Conservation (phyloP, 2,888 invertebrate species). For the Quadriops clusia region DNA sequence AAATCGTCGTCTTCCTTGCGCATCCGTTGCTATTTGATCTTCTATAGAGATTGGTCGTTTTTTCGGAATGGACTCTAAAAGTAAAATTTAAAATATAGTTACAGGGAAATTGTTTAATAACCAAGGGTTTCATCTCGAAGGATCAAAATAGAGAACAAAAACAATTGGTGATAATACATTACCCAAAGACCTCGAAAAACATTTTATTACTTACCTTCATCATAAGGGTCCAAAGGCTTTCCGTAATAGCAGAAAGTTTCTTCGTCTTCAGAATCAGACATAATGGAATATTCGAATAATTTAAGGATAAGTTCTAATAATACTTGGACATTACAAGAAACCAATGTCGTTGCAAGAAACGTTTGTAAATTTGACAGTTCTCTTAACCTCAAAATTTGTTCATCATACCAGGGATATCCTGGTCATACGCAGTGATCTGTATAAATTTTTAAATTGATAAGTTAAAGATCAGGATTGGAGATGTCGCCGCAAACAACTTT, state of each 20-base stretch:
- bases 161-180: neutral
- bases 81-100: slow-evolving; percentile 7
- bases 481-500: too few relatives aligned
- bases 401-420: too few relatives aligned
- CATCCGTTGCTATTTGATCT: slow-evolving; percentile 85
- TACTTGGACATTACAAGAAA: too few relatives aligned
- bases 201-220: slow-evolving; percentile 74
- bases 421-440: too few relatives aligned
- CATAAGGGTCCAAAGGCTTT: slow-evolving; percentile 66
- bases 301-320: slow-evolving; percentile 1
- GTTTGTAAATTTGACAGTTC: too few relatives aligned
- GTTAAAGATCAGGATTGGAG: too few relatives aligned
- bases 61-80: slow-evolving; percentile 61
- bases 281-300: slow-evolving; percentile 12
- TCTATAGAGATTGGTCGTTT: slow-evolving; percentile 69
- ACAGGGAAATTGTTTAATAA: slow-evolving; percentile 3
- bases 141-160: neutral
- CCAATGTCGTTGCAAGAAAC: too few relatives aligned
- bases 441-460: too few relatives aligned
- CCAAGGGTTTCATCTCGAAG: neutral
- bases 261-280: slow-evolving; percentile 46
- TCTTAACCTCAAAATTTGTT: too few relatives aligned
- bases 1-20: slow-evolving; percentile 79
- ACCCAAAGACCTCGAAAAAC: too few relatives aligned
- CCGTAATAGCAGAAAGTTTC: slow-evolving; percentile 64